Evolutionary conservation across 2,113 vertebrate species (phyloP).

Genomic region (Ictalurus furcatus): DNA sequence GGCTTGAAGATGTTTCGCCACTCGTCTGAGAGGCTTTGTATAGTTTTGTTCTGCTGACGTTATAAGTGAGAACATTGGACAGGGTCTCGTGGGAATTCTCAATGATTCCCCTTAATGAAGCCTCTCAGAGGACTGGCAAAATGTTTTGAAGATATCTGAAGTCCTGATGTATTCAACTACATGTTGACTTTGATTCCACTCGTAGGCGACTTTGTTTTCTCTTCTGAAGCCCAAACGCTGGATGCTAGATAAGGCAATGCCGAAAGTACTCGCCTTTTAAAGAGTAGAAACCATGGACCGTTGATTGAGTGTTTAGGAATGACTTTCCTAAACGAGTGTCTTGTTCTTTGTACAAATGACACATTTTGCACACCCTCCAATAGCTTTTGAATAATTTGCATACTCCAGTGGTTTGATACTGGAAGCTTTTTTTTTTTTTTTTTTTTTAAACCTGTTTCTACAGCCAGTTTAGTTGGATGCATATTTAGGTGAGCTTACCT

Average conservation of each 20-base stretch:
- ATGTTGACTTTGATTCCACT: neutral
- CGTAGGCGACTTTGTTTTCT: neutral
- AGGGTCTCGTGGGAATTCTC: neutral
- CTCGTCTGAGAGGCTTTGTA: neutral
- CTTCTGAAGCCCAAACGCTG: neutral
- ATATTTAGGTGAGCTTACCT: constrained; percentile 3
- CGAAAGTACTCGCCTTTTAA: neutral
- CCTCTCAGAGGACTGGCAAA: neutral
- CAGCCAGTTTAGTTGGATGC: constrained; percentile 15
- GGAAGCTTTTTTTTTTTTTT: constrained; percentile 19
- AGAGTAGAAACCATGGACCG: neutral
- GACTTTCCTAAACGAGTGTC: neutral
- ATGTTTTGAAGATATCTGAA: neutral
- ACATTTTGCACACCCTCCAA: neutral
- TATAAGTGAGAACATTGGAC: neutral
- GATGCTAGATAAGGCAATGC: neutral
- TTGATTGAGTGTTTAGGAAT: neutral
- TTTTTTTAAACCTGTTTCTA: constrained; percentile 22
- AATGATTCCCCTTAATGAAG: neutral
- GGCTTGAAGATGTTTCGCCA: neutral
- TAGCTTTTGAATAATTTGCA: neutral
- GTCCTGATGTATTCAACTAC: neutral
- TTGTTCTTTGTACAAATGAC: constrained; percentile 30
- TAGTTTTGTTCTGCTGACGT: neutral
- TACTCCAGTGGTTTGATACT: constrained; percentile 35